Percentiles rank a stretch among this genome's conserved stretches.
Conservation (phyloP, 2,888 invertebrate genomes). For the Trissonchulus latispiculum region DNA sequence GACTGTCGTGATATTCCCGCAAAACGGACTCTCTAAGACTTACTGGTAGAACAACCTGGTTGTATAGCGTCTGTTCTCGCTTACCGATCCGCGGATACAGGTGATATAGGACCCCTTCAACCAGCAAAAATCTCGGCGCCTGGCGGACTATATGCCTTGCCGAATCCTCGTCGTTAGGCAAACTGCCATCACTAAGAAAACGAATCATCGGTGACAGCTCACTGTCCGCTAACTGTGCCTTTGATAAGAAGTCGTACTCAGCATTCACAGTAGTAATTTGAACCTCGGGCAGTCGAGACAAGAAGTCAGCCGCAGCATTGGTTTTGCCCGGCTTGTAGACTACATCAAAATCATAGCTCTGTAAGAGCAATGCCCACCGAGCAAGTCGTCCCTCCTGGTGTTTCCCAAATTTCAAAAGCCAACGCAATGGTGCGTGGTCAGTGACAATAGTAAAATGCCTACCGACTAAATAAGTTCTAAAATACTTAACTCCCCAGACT, state of each 20-base stretch:
- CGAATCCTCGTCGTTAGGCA: no score
- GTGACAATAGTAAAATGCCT: neutral
- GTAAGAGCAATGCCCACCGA: neutral
- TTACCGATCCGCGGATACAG: no score
- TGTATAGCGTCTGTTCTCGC: no score
- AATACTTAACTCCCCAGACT: neutral
- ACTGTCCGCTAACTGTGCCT: no score
- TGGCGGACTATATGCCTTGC: no score
- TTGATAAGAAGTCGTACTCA: no score
- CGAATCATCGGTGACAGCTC: no score
- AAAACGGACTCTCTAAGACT: neutral
- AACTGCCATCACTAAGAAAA: no score
- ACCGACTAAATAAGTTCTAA: neutral
- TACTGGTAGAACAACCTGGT: neutral
- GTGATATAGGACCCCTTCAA: no score
- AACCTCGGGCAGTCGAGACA: neutral
- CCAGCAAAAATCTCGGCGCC: no score
- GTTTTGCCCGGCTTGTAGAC: constrained; percentile 1
- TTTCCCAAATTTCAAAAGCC: neutral
- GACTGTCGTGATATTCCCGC: constrained; percentile 11
- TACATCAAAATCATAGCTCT: neutral
- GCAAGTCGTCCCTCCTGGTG: neutral
- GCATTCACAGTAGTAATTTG: no score
- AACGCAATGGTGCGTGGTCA: neutral
- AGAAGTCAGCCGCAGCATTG: no score